Evolutionary conservation across 1,140 invertebrate species (phyloP), one percentile per base, ranked within the genome.

Genomic region (Drosophila tsacasi): DNA sequence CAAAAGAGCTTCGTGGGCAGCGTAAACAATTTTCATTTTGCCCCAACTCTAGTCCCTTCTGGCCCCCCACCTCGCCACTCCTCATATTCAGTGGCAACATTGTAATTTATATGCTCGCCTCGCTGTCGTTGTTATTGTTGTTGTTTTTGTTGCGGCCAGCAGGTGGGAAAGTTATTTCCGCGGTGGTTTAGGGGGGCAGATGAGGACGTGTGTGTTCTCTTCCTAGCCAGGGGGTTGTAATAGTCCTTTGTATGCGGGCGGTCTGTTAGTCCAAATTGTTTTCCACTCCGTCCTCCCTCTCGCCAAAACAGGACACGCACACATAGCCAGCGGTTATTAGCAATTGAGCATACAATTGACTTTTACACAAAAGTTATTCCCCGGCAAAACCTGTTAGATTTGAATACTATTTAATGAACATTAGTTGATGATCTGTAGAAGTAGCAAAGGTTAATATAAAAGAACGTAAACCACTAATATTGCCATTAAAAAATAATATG

Each of bases 21-120:
- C 80, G 80, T 87, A 89, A 86, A 83, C 80, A 87, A 89, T 87
- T 87, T 87, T 86, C 77, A 54, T 89, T 75, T 52, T 60, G 47
- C 57, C 42, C 61, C 44, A 30, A 15, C 57, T 50, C 25, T 25
- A 47, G 39, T 5, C 21, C 13, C 10, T n/a, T 27, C 15, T n/a
- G 5, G 3, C n/a, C 6, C 10, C 46, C 40, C n/a, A 40, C 30
- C 42, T 1, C 30, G n/a, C 19, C 17, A 17, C 42, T 23, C 35
- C 39, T 25, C 59, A 71, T 71, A 67, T 71, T 71, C 79, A 76
- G 76, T 66, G 61, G 79, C 83, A 77, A 89, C 76, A 89, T 78
- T 89, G 78, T 89, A 81, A 87, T 87, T 87, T 89, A 87, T 87
- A 87, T 78, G 67, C 68, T 65, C 47, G 60, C 52, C 19, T 49